Percentiles rank a stretch among this genome's conserved stretches.
Conservation (phyloP, 2,888 invertebrate genomes). For the Epinotia bilunana region DNA sequence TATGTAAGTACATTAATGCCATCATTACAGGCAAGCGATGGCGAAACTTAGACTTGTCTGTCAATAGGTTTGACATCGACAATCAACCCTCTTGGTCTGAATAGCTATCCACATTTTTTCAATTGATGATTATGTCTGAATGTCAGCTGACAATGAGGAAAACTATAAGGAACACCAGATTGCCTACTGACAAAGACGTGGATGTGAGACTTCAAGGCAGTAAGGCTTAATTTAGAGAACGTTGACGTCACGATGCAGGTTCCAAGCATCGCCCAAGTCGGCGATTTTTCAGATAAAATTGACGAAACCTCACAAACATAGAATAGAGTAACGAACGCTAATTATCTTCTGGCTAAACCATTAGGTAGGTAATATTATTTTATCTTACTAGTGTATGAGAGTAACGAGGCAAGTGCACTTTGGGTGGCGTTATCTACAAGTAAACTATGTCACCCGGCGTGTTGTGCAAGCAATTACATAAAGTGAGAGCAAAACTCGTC, state of each 20-base stretch:
- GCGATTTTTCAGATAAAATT: constrained; percentile 1
- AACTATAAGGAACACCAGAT: constrained; percentile 9
- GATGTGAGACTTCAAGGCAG: constrained; percentile 22
- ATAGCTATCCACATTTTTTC: not conserved
- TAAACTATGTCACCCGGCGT: constrained; percentile 62
- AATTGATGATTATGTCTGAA: too few species aligned
- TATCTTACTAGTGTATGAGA: constrained; percentile 1
- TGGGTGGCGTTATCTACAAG: constrained; percentile 50
- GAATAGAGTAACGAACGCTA: not conserved
- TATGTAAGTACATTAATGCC: not conserved
- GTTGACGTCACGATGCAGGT: constrained; percentile 24
- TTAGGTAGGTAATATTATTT: not conserved
- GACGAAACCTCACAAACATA: not conserved
- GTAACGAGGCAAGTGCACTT: constrained; percentile 11
- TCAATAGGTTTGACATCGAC: too few species aligned
- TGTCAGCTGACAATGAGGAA: not conserved
- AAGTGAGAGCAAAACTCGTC: constrained; percentile 57
- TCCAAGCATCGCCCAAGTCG: not conserved
- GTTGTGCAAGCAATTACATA: constrained; percentile 62
- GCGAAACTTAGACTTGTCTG: not conserved
- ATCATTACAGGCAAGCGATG: not conserved
- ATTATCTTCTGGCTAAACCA: not conserved
- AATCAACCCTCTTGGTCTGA: not conserved
- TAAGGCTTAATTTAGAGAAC: constrained; percentile 17
- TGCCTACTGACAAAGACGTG: constrained; percentile 23